A percentile compares a stretch with the other conserved stretches of the same genome.
These are phyloP conservation scores for Megaceryle torquata DNA, from an alignment of 2,113 vertebrate species.

Conservation along the genomic window DNA sequence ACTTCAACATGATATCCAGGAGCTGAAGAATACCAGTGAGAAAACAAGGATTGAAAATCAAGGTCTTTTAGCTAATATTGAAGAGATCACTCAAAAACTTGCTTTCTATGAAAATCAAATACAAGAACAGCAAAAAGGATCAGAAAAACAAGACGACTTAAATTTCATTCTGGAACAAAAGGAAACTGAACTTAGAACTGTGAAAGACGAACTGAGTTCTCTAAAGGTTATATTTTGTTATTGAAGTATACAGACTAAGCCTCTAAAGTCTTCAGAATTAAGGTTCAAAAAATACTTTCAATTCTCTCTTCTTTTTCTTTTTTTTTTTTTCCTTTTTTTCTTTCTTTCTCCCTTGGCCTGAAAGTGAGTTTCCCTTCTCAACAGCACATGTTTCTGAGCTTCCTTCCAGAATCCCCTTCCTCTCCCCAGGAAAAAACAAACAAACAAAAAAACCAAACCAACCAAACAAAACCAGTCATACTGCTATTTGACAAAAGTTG, in stretches of 20 bases:
- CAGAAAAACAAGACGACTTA: slow-evolving; percentile 70
- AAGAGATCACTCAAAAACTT: slow-evolving; percentile 67
- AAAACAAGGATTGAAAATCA: slow-evolving; percentile 82
- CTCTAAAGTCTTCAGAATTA: slow-evolving; percentile 61
- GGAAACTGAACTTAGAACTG: slow-evolving; percentile 78
- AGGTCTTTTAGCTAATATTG: slow-evolving; percentile 70
- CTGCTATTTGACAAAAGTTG: neutral
- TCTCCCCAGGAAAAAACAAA: neutral
- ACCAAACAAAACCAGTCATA: neutral
- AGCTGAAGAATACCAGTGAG: slow-evolving; percentile 80
- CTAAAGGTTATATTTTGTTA: slow-evolving; percentile 84
- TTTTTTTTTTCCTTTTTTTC: neutral
- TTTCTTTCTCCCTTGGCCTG: neutral
- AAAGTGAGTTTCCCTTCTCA: slow-evolving; percentile 21
- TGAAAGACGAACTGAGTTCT: slow-evolving; percentile 78
- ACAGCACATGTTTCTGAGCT: neutral
- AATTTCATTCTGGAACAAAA: slow-evolving; percentile 78
- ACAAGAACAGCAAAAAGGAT: slow-evolving; percentile 49
- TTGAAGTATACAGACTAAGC: slow-evolving; percentile 67
- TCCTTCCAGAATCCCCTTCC: neutral
- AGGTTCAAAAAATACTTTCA: slow-evolving; percentile 62
- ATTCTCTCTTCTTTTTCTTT: slow-evolving; percentile 3
- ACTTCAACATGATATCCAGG: slow-evolving; percentile 80
- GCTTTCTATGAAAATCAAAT: slow-evolving; percentile 68
- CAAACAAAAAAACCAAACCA: neutral